Evolutionary conservation across 2,888 invertebrate genomes (phyloP), one percentile per base, ranked within the genome.

Genomic region (Ferdinandea cuprea): DNA sequence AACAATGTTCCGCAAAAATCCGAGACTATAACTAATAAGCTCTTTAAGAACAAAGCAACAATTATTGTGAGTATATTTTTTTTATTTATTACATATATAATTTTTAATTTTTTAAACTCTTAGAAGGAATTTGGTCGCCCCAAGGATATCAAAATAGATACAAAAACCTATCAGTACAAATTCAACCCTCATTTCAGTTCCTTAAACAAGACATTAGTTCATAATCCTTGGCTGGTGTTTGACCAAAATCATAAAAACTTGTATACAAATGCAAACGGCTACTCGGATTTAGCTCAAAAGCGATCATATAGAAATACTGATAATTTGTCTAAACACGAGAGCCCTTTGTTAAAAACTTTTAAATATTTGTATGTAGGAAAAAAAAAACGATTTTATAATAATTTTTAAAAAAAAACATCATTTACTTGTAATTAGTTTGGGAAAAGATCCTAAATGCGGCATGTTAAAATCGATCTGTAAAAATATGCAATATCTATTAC

Each of bases 381-480:
- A 35, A 9, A 11, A 28, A 8, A 8, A 0, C 1, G 9, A 7
- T 9, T 19, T 44, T 44, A 4, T 3, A 17, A 11, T 17, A 9
- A 8, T 11, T 44, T 19, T 4, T 9, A 1, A 44, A 9, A 9
- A 9, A 11, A 35, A 19, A 0, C 2, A 19, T 40, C 13, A 11
- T 4, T 19, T 44, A n/a, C n/a, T 17, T 11, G 8, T 5, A 21
- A 21, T 21, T 42, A 90, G 90, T 1, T 66, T 89, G n/a, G 89
- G 89, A 7, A 79, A 88, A 8, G 87, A 90, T 69, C 81, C 87
- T 8, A 89, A 88, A 48, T 85, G 88, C 2, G 95, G 95, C 87
- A 89, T 95, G 21, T 89, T 94, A 79, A 92, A 94, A 85, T 93
- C 94, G 77, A 93, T 95, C 78, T 95, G 95, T 87, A 95, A 95